Evolutionary conservation across 1,140 invertebrate species (phyloP), one percentile per base, ranked within the genome.

Genomic region (Coelopa frigida): DNA sequence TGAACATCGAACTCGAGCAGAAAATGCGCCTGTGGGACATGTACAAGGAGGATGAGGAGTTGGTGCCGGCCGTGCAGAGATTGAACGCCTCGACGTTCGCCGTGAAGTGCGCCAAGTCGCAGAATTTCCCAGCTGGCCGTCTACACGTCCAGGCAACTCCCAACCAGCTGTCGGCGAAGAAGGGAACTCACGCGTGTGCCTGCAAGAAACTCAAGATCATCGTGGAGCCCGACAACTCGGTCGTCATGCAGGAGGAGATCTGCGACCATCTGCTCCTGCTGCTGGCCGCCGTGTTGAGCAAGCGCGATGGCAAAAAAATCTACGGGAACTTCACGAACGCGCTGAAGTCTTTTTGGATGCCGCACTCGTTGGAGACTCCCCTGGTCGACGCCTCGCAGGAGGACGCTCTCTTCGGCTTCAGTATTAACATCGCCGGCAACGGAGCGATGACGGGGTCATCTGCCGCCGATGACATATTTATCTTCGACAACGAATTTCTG

Each of bases 211-310:
- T 68, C 0, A 68, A 65, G 43, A 65, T 68, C 5, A 62, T 68
- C 10, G 55, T 68, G 15, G 65, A 68, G 42, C 54, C 64, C 0
- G 64, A 68, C 32, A 68, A 68, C 21, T 68, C 64, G 2, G 46
- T 68, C 12, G 61, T 59, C 6, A 62, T 68, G 61, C 59, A 68
- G 49, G 56, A 67, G 22, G 64, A 67, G 37, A 62, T 67, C n/a
- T 68, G 64, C 46, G 64, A 68, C 39, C 64, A 68, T 49, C 27
- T 68, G 32, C 32, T 68, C 22, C 43, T 68, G 11, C 53, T 68
- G 4, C 31, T 68, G 1, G 64, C 64, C 0, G 64, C 54, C 1
- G 58, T 68, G 15, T 44, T 68, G 0, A 68, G 59, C 33, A 58
- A 56, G 2, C 63, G 58, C 0, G 53, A 60, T 5, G 57, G 57